Percentiles rank a stretch among this genome's conserved stretches.
These are phyloP conservation scores for Ophthalmolycus amberensis DNA, from an alignment of 2,113 vertebrate genomes.

Conservation along the genomic window DNA sequence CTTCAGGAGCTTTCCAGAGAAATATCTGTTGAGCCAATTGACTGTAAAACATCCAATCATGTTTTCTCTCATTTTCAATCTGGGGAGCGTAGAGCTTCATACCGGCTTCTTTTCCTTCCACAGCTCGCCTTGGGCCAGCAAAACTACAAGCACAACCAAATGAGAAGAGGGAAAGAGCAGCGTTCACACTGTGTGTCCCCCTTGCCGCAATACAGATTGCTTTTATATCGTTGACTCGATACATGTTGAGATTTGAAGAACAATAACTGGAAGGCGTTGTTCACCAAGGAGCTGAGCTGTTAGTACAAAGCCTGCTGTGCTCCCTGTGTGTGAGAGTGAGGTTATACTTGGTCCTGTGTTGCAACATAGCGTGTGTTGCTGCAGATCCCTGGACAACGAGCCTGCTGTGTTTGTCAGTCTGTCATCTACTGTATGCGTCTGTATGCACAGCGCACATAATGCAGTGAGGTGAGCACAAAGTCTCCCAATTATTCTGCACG, in stretches of 20 bases:
- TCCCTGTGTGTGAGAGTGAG: too few species aligned
- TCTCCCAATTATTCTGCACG: conserved; percentile 29
- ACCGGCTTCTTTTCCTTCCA: not conserved
- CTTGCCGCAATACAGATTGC: conserved; percentile 33
- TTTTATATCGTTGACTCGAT: conserved; percentile 47
- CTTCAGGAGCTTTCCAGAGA: conserved; percentile 3
- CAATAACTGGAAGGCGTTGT: conserved; percentile 47
- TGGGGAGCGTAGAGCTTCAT: conserved; percentile 8
- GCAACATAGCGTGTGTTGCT: conserved; percentile 34
- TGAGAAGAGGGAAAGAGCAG: not conserved
- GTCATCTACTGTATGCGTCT: conserved; percentile 57
- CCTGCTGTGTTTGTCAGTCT: conserved; percentile 54
- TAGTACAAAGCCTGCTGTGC: conserved; percentile 38
- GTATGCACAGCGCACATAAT: conserved; percentile 16
- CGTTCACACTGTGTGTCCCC: conserved; percentile 1
- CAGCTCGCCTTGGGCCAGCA: conserved; percentile 6
- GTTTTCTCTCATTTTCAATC: conserved; percentile 36
- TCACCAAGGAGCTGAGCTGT: conserved; percentile 32
- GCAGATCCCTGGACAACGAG: conserved; percentile 44
- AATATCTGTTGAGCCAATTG: not conserved
- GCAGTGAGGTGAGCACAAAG: conserved; percentile 16
- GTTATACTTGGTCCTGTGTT: conserved; percentile 47
- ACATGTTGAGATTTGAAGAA: conserved; percentile 39
- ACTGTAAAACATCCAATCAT: conserved; percentile 29
- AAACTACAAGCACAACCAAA: conserved; percentile 17